These are phyloP conservation scores for Struthidea cinerea DNA, from an alignment of 2,113 vertebrate species.

Conservation along the genomic window DNA sequence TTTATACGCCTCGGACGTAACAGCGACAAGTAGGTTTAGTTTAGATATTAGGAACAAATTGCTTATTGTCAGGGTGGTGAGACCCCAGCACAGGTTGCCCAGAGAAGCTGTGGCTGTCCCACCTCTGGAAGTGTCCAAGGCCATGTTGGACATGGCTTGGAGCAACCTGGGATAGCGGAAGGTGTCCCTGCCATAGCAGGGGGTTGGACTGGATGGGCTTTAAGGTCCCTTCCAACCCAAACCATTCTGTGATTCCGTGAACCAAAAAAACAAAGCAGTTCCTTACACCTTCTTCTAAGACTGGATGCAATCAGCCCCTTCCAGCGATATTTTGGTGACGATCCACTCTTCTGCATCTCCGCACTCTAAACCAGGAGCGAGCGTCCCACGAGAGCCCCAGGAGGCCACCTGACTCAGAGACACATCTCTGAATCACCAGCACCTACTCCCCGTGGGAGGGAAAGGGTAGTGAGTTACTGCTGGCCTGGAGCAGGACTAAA, in stretches of 20 bases:
- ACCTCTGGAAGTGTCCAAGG: neutral
- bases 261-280: neutral
- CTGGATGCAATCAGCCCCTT: neutral
- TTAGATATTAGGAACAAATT: neutral
- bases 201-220: fast-evolving
- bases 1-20: no score
- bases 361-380: neutral
- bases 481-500: neutral
- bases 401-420: conserved; percentile 52
- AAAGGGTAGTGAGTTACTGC: neutral
- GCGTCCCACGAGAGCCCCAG: neutral
- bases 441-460: conserved; percentile 37
- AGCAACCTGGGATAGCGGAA: neutral
- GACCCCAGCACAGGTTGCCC: neutral
- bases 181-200: neutral
- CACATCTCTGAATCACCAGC: conserved; percentile 30
- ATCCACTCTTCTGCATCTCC: neutral
- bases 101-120: neutral
- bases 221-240: neutral
- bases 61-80: neutral
- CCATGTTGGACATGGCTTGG: fast-evolving
- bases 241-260: neutral
- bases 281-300: neutral
- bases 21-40: neutral
- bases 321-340: neutral